Conservation (phyloP, 2,113 vertebrate genomes). For the Caracal caracal region DNA sequence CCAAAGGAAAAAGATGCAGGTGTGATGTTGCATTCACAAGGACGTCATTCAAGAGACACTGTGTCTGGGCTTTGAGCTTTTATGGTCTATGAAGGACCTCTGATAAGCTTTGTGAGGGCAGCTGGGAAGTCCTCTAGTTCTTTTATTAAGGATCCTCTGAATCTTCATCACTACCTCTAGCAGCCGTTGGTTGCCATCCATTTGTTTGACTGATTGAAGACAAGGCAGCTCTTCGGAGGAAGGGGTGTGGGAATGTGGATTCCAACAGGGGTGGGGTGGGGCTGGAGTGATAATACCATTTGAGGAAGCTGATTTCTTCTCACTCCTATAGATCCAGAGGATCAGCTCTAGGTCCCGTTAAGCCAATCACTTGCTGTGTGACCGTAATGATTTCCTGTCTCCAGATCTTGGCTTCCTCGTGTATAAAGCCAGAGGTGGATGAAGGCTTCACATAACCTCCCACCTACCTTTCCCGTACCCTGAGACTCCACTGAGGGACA, state of each 20-base stretch:
- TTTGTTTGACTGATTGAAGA: neutral
- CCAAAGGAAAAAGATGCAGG: neutral
- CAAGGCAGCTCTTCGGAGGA: neutral
- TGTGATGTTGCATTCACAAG: neutral
- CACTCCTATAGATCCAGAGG: neutral
- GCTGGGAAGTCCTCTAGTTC: neutral
- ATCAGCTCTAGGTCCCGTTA: neutral
- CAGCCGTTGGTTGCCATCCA: neutral
- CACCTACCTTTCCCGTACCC: neutral
- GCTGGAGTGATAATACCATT: neutral
- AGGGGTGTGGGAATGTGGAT: neutral
- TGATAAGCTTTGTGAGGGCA: neutral
- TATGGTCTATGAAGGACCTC: neutral
- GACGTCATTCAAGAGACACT: neutral
- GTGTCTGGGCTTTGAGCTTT: neutral
- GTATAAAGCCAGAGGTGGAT: neutral
- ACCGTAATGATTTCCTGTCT: neutral
- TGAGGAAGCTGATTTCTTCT: neutral
- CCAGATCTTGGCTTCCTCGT: neutral
- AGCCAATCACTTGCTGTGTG: neutral
- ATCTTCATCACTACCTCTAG: neutral
- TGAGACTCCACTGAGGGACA: neutral
- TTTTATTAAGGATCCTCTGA: neutral
- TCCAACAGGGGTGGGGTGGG: neutral
- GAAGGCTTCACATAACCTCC: neutral